phyloP scores from a whole-genome alignment of 2,888 invertebrate species.

The Cataglyphis livida region DNA sequence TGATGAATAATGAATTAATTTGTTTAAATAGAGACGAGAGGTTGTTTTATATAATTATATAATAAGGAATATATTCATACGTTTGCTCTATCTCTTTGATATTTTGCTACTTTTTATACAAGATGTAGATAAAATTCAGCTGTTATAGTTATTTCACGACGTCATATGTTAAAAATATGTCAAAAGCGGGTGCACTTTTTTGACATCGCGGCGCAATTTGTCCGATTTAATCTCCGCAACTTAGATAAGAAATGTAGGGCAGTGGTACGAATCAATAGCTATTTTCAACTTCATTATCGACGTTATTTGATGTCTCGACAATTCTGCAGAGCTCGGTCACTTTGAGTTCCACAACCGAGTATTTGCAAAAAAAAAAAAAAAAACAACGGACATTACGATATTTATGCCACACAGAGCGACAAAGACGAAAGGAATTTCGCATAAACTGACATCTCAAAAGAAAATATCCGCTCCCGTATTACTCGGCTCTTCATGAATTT shows the following conservation, averaged over 20 bases:
- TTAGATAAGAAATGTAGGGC: conserved; percentile 34
- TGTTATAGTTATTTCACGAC: neutral
- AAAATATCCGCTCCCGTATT: conserved; percentile 56
- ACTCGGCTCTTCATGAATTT: conserved; percentile 68
- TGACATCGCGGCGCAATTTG: neutral
- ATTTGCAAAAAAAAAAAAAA: conserved; percentile 7
- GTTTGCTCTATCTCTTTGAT: neutral
- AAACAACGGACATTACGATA: conserved; percentile 11
- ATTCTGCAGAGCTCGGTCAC: conserved; percentile 1
- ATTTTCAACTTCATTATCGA: conserved; percentile 51
- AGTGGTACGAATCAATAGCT: conserved; percentile 45
- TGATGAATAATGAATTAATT: neutral
- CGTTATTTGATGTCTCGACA: conserved; percentile 38
- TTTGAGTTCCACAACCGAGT: conserved; percentile 9
- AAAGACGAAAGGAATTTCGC: conserved; percentile 39
- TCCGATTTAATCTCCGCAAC: conserved; percentile 19
- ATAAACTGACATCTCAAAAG: conserved; percentile 61
- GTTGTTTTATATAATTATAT: neutral
- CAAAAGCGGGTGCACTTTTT: neutral
- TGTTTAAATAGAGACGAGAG: neutral
- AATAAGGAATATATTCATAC: neutral
- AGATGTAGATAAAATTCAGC: neutral
- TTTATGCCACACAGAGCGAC: conserved; percentile 15
- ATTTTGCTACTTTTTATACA: neutral
- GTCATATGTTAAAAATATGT: neutral